Base-by-base conservation (phyloP, 1,140 invertebrate genomes). In the Drosophila pallidifrons region DNA sequence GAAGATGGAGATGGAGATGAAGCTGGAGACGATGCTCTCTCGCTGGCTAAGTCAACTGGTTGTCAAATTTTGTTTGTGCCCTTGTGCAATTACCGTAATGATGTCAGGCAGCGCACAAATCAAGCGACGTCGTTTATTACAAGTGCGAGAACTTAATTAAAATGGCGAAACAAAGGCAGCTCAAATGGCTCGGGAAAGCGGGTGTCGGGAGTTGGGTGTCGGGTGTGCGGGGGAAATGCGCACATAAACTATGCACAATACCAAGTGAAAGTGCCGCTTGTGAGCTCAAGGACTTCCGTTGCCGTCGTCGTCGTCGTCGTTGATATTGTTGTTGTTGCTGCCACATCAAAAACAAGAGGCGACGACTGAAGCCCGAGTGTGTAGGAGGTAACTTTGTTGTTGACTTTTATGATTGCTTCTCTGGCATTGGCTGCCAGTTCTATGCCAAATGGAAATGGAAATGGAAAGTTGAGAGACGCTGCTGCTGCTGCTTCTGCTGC, bases 131-230 rank as follows among this genome's bases (percentile, higher is more conserved):
- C 82, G 82, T 87, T 88, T 88, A 88, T 88, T 80, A 88, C 83
- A 88, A 88, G 83, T 88, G 81, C 85, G 80, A 88, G 83, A 88
- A 88, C 83, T 88, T 88, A 88, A 88, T 88, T 88, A 88, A 88
- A 88, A 88, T 75, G 77, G 77, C 85, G 55, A 88, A 88, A 87
- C 83, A 88, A 83, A 89, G 77, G 69, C 70, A 54, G 64, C 46
- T 47, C 41, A 30, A n/a, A 25, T 66, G 38, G 16, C 15, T 13
- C 3, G 28, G 32, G 25, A 45, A 5, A 8, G 32, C 8, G 32
- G 49, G 63, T 20, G 51, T 3, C 3, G 47, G 11, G 16, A n/a
- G n/a, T n/a, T n/a, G n/a, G n/a, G n/a, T 20, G 15, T 8, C 43
- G 11, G 7, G 25, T 11, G 20, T 51, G 20, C 20, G 20, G 57